Evolutionary conservation across 2,113 vertebrate genomes (phyloP), one percentile per base, ranked within the genome.

Genomic region (Catagonus wagneri): DNA sequence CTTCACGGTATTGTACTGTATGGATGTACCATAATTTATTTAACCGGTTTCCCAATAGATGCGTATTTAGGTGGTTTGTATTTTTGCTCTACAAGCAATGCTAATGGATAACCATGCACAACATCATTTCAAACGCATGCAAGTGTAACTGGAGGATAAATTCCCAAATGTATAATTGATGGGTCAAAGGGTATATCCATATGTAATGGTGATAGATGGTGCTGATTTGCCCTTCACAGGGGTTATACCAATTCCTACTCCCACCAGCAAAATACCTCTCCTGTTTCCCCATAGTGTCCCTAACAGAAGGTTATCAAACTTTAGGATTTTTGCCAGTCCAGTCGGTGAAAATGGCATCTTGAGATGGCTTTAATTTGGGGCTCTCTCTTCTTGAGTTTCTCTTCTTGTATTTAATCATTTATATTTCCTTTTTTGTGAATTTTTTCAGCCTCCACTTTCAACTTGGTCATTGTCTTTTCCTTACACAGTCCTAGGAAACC

Each of bases 121-220:
- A 36, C 69, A 32, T 87, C 61, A 60, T 88, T 75, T 91, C 69
- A 83, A 56, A 76, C 0, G 2, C 1, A 1, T 20, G 60, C 25
- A 66, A 66, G 20, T 95, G 7, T 72, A 74, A 85, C 71, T 15
- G 44, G 76, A 89, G 74, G 72, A 83, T 89, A 65, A 94, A 96
- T 86, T 83, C 93, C 84, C 95, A 74, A 16, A 44, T 75, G 96
- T 60, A 17, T 94, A 65, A 91, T 84, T 92, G 86, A 74, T 79
- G 50, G 94, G 89, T 97, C 94, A 93, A 69, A 95, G 93, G 89
- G 58, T 94, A 29, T 56, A 89, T 83, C 91, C 92, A 92, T 91
- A 83, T 76, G 65, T 76, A 68, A 92, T 97, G 94, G 96, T 98
- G 95, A 95, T 96, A 88, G 94, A 97, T 97, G 94, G 88, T 83